Evolutionary conservation across 2,888 invertebrate genomes (phyloP).

Genomic region (Itoplectis maculator): DNA sequence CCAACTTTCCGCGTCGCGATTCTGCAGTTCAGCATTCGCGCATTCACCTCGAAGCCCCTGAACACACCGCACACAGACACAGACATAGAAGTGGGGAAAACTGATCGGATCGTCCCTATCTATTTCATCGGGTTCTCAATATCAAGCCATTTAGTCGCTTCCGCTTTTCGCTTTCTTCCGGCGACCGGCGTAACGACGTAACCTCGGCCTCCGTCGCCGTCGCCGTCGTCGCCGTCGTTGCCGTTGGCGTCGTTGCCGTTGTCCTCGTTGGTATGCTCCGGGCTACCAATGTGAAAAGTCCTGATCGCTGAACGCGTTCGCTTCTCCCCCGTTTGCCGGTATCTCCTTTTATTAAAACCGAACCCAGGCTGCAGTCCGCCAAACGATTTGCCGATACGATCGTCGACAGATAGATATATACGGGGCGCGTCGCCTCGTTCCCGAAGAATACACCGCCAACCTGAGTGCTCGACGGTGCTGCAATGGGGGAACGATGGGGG

Average conservation of each 20-base stretch:
- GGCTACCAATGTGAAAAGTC: constrained; percentile 37
- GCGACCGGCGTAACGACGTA: constrained; percentile 55
- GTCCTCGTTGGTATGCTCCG: constrained; percentile 5
- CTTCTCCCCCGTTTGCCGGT: neutral
- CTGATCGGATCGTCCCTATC: constrained; percentile 62
- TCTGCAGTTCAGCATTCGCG: neutral
- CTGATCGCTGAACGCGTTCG: neutral
- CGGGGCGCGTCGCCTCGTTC: constrained; percentile 12
- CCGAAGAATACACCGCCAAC: constrained; percentile 37
- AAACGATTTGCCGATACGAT: constrained; percentile 51
- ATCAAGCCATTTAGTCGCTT: constrained; percentile 66
- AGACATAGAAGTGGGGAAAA: too few relatives aligned
- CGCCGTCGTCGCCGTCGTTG: constrained; percentile 21
- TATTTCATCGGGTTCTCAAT: constrained; percentile 68
- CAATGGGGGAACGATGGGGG: neutral
- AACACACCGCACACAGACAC: neutral
- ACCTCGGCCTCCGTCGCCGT: constrained; percentile 36
- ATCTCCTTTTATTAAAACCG: constrained; percentile 61
- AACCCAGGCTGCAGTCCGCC: constrained; percentile 18
- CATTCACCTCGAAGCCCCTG: constrained; percentile 57
- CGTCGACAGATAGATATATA: constrained; percentile 16
- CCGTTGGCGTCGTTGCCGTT: constrained; percentile 10
- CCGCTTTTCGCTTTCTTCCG: constrained; percentile 59
- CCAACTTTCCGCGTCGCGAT: constrained; percentile 3
- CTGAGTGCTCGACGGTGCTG: neutral